Evolutionary conservation across 2,797 vertebrate genomes (phyloP).

Genomic region (Echeneis naucrates): DNA sequence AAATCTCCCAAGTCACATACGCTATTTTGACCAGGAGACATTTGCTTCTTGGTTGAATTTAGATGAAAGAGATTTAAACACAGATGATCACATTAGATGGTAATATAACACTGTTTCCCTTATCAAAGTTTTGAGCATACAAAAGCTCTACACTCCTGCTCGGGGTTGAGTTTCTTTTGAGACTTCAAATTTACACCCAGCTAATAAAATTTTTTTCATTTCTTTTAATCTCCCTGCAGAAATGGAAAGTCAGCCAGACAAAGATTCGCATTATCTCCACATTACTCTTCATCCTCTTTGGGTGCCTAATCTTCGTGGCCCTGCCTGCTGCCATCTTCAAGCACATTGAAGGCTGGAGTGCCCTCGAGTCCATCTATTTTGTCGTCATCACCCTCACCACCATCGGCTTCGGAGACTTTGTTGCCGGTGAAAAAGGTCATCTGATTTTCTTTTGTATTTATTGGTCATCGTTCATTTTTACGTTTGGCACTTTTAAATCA

Average conservation of each 20-base stretch:
- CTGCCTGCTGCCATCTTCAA: slow-evolving; percentile 96
- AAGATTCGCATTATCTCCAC: slow-evolving; percentile 98
- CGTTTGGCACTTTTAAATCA: slow-evolving; percentile 14
- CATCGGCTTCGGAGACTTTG: slow-evolving; percentile 98
- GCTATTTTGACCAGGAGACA: background rate
- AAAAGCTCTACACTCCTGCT: background rate
- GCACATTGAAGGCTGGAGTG: slow-evolving; percentile 97
- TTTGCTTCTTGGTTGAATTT: background rate
- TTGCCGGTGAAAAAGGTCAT: slow-evolving; percentile 89
- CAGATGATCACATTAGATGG: background rate
- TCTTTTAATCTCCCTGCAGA: slow-evolving; percentile 76
- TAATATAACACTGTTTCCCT: background rate
- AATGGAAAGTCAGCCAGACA: slow-evolving; percentile 98
- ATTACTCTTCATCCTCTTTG: slow-evolving; percentile 96
- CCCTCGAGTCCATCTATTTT: slow-evolving; percentile 97
- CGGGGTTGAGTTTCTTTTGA: background rate
- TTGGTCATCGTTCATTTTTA: slow-evolving; percentile 26
- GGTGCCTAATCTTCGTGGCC: slow-evolving; percentile 97
- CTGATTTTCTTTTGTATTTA: slow-evolving; percentile 33
- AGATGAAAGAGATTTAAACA: background rate
- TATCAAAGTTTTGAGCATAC: slow-evolving; percentile 3
- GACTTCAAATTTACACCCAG: background rate
- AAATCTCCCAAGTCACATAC: background rate
- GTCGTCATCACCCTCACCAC: slow-evolving; percentile 98
- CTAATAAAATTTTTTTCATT: background rate